Evolutionary conservation across 2,888 invertebrate genomes (phyloP).

Genomic region (Nebria brevicollis): DNA sequence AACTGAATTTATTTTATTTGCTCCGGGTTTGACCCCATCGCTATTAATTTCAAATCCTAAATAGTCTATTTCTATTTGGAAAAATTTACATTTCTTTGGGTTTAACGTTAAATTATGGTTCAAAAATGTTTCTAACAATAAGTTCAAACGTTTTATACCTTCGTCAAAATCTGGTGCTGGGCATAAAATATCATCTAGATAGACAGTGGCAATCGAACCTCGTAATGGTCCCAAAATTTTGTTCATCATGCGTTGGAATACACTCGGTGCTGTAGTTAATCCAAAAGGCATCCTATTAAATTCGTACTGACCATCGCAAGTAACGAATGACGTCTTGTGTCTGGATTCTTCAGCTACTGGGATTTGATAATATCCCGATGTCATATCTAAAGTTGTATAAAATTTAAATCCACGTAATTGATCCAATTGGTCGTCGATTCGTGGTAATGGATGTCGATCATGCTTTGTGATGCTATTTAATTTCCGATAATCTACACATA

Average conservation of each 20-base stretch:
- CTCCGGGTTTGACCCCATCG: conserved; percentile 50
- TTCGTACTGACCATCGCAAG: conserved; percentile 54
- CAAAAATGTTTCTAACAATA: neutral
- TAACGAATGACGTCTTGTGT: conserved; percentile 55
- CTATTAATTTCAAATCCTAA: conserved; percentile 44
- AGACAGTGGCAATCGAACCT: conserved; percentile 16
- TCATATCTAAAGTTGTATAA: conserved; percentile 52
- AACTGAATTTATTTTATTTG: conserved; percentile 51
- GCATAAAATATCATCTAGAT: conserved; percentile 49
- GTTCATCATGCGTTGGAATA: conserved; percentile 53
- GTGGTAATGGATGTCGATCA: neutral
- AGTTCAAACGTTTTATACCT: conserved; percentile 5
- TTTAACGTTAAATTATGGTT: neutral
- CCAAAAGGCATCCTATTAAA: conserved; percentile 52
- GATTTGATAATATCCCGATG: conserved; percentile 42
- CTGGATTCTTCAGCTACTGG: conserved; percentile 47
- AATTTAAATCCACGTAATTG: conserved; percentile 48
- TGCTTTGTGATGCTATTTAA: neutral
- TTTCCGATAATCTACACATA: conserved; percentile 50
- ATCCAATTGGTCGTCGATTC: conserved; percentile 43
- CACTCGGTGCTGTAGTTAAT: conserved; percentile 52
- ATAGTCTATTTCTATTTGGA: neutral
- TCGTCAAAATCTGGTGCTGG: conserved; percentile 42
- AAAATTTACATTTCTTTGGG: conserved; percentile 19
- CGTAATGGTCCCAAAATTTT: conserved; percentile 50